phyloP scores from a whole-genome alignment of 2,888 invertebrate genomes.

The Lasioglossum vierecki region DNA sequence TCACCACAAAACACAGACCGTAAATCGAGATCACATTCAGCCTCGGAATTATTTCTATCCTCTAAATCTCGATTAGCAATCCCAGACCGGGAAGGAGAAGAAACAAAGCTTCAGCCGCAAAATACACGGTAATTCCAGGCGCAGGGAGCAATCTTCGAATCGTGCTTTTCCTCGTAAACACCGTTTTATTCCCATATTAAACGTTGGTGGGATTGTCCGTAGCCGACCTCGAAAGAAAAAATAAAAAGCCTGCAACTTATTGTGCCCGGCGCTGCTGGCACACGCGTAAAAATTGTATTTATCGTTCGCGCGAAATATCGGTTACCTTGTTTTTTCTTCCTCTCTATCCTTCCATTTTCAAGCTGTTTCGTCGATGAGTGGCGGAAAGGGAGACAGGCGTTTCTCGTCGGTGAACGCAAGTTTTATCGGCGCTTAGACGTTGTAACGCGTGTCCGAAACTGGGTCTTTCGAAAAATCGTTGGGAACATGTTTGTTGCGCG shows the following conservation, averaged over 20 bases:
- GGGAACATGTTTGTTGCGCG: neutral
- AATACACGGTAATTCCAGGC: neutral
- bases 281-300: constrained; percentile 53
- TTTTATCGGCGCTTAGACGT: constrained; percentile 43
- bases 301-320: constrained; percentile 47
- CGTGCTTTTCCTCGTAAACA: constrained; percentile 42
- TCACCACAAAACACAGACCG: neutral
- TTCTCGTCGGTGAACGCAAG: constrained; percentile 25
- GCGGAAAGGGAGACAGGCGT: constrained; percentile 2
- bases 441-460: constrained; percentile 40
- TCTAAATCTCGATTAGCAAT: neutral
- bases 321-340: neutral
- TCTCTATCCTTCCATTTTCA: neutral
- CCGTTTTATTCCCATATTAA: constrained; percentile 50
- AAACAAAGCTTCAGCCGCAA: neutral
- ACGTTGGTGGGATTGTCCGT: constrained; percentile 34
- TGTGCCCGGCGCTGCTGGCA: neutral
- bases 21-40: neutral
- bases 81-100: neutral
- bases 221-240: constrained; percentile 30
- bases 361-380: constrained; percentile 28
- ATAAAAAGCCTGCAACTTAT: constrained; percentile 28
- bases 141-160: constrained; percentile 15
- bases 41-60: constrained; percentile 3
- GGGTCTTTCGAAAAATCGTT: constrained; percentile 22